Evolutionary conservation across 1,140 invertebrate species (phyloP).

Genomic region (Bombus sibiricus): DNA sequence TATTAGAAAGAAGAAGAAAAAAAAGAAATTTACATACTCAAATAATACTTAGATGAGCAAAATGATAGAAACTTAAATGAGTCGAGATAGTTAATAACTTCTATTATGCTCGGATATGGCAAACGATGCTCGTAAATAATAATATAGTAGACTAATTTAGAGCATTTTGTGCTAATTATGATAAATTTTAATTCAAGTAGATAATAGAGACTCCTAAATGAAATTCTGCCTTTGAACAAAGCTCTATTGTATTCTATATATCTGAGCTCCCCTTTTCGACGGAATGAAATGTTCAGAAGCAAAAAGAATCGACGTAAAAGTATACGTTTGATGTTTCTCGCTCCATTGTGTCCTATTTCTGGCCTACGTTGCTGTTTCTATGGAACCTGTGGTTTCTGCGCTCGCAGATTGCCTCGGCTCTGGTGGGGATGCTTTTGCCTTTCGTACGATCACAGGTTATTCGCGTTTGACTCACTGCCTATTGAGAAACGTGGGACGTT

Average conservation of each 20-base stretch:
- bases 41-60: too few species aligned
- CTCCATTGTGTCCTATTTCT: neutral
- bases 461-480: neutral
- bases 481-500: neutral
- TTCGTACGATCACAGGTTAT: neutral
- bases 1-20: too few species aligned
- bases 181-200: too few species aligned
- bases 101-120: too few species aligned
- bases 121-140: too few species aligned
- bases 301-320: neutral
- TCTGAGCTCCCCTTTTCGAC: neutral
- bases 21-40: neutral
- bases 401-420: neutral
- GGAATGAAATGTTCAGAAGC: neutral
- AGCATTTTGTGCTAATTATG: neutral
- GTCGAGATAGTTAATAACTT: too few species aligned
- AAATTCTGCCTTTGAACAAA: too few species aligned
- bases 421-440: neutral
- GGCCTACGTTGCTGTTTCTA: neutral
- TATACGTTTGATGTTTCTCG: neutral
- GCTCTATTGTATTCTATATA: neutral
- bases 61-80: neutral
- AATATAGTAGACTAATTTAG: neutral
- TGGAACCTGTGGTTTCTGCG: neutral
- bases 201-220: too few species aligned